A percentile compares a stretch with the other conserved stretches of the same genome.
Evolutionary conservation across 2,888 invertebrate species (phyloP).

Genomic region (Masnerella sp.): DNA sequence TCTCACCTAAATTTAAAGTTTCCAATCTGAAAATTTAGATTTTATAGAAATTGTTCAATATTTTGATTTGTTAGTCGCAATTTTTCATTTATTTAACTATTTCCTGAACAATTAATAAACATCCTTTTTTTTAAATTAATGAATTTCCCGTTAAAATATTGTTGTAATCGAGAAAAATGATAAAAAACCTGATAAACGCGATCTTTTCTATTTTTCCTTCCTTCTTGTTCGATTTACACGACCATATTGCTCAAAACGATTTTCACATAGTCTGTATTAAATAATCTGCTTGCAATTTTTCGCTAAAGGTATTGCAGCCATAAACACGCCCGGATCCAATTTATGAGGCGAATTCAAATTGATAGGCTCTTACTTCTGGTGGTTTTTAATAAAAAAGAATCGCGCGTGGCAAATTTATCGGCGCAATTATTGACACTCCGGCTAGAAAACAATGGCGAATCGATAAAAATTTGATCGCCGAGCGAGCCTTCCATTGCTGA

Average conservation of each 20-base stretch:
- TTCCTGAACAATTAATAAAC: no score
- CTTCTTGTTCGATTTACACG: not conserved
- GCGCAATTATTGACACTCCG: slow-evolving; percentile 24
- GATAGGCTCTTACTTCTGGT: slow-evolving; percentile 23
- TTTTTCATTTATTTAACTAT: no score
- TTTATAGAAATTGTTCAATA: no score
- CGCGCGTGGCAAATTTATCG: slow-evolving; percentile 35
- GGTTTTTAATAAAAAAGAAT: slow-evolving; percentile 35
- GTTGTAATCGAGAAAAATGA: no score
- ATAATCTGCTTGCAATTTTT: slow-evolving; percentile 25
- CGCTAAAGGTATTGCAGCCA: slow-evolving; percentile 18
- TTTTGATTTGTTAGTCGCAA: no score
- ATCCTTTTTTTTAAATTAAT: no score
- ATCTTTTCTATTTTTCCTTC: not conserved
- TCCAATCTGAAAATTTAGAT: no score
- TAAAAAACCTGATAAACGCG: no score
- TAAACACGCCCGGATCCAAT: slow-evolving; percentile 33
- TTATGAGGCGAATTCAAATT: slow-evolving; percentile 29
- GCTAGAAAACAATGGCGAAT: slow-evolving; percentile 36
- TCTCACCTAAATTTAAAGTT: no score
- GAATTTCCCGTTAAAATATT: no score
- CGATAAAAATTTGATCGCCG: slow-evolving; percentile 41
- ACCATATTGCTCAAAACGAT: not conserved
- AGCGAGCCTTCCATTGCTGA: slow-evolving; percentile 30
- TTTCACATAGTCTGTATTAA: slow-evolving; percentile 3